Base-by-base conservation (phyloP, 2,797 vertebrate genomes). In the Spinibarbus caldwelli region DNA sequence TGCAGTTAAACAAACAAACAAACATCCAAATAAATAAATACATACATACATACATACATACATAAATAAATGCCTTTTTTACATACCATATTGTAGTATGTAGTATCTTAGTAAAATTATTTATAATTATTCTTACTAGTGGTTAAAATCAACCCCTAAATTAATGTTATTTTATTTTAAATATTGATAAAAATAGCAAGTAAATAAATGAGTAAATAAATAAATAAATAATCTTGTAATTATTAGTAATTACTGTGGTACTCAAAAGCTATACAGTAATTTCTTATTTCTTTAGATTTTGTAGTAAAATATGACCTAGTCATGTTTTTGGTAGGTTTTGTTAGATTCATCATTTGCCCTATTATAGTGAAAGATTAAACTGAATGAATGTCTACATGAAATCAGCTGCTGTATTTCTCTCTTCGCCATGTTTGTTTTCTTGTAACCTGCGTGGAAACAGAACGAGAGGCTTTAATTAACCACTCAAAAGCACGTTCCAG, bases 401-500 rank as follows among this genome's bases (percentile, higher is more conserved):
- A n/a, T 4, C n/a, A 1, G 11, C 38, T 43, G 23, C 7, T 45
- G 41, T n/a, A 5, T 68, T 10, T 12, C 19, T 23, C 66, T 80
- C 8, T 52, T 80, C 4, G 0, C 5, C 31, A 0, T 59, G 23
- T 70, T 82, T 82, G 66, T 34, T n/a, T 57, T 57, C 23, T 57
- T 47, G 14, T 67, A 38, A n/a, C 9, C 59, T 83, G 82, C 11
- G 11, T 49, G 57, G 11, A 23, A 67, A 9, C 49, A 34, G 7
- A 5, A 6, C 11, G 23, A 66, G 52, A 85, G 81, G 85, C 85
- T 84, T 86, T 87, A 80, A 89, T 84, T 41, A 87, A 64, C 23
- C 78, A 2, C 54, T 76, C 76, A 17, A 26, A 80, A 83, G 47
- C 78, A 23, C 26, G 6, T 80, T 66, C 68, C 26, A n/a, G 62